Conservation (phyloP, 1,140 invertebrate species). For the Agraylea sexmaculata region DNA sequence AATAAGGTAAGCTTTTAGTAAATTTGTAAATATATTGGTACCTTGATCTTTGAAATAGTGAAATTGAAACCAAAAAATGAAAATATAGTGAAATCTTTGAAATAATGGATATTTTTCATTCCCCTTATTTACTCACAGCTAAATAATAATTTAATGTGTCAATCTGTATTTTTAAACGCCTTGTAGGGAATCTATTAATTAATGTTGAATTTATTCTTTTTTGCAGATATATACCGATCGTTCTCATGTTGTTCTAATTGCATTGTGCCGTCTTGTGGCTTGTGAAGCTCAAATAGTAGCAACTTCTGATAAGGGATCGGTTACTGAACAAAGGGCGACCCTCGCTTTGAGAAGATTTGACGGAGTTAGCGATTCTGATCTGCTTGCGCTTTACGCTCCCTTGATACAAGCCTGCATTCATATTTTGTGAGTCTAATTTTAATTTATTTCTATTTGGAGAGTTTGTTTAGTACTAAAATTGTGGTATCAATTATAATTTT, state of each 20-base stretch:
- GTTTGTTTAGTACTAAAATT: not conserved
- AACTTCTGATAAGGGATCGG: slow-evolving; percentile 27
- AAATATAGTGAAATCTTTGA: not conserved
- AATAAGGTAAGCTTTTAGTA: slow-evolving; percentile 44
- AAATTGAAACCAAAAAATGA: too few species aligned
- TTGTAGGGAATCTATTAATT: not conserved
- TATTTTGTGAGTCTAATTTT: slow-evolving; percentile 40
- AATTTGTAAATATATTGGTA: not conserved
- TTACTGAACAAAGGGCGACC: slow-evolving; percentile 52
- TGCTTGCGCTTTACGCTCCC: slow-evolving; percentile 55
- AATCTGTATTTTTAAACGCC: not conserved
- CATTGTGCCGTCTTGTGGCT: slow-evolving; percentile 59
- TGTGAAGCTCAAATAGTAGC: slow-evolving; percentile 36
- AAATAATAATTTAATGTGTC: not conserved
- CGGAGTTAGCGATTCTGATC: slow-evolving; percentile 51
- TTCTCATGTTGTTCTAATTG: slow-evolving; percentile 51
- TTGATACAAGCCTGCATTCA: slow-evolving; percentile 53
- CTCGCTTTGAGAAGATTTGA: slow-evolving; percentile 54
- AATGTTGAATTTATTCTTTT: slow-evolving; percentile 3
- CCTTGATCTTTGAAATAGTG: not conserved
- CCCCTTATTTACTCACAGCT: not conserved
- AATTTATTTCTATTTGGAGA: too few species aligned
- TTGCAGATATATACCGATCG: slow-evolving; percentile 54
- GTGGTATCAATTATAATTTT: slow-evolving; percentile 5
- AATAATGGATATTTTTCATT: not conserved